phyloP scores from a whole-genome alignment of 2,797 vertebrate genomes.

The Lagorchestes hirsutus region DNA sequence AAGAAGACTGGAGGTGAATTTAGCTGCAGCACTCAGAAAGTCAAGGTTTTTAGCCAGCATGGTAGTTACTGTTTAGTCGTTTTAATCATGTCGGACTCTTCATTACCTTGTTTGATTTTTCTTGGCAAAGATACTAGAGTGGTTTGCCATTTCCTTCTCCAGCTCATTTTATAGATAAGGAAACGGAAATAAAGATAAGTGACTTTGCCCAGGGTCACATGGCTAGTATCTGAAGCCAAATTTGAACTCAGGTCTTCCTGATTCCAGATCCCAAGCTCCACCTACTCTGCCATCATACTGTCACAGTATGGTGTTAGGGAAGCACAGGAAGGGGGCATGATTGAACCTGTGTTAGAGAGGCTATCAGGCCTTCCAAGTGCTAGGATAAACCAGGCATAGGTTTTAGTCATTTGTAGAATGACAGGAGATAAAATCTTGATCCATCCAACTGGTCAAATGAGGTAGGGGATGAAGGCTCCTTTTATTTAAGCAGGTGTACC shows the following conservation, averaged over 20 bases:
- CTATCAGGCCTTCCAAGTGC: neutral
- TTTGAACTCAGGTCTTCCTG: neutral
- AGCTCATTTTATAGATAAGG: neutral
- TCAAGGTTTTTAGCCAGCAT: neutral
- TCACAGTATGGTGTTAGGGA: neutral
- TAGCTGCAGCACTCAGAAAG: neutral
- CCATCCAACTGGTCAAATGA: neutral
- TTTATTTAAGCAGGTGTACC: neutral
- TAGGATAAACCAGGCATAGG: neutral
- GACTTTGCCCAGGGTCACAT: neutral
- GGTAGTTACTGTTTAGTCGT: neutral
- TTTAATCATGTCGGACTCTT: neutral
- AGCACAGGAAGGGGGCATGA: neutral
- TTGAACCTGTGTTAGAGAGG: neutral
- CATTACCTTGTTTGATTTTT: neutral
- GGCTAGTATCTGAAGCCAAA: neutral
- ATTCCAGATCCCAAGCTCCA: neutral
- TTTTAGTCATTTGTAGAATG: neutral
- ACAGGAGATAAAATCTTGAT: neutral
- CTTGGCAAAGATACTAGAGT: neutral
- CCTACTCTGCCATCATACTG: neutral
- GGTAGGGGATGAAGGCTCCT: neutral
- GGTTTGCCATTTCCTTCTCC: neutral
- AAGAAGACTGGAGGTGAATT: neutral
- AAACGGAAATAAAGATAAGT: neutral